Conservation (phyloP, 2,888 invertebrate genomes). For the Seira musarum region DNA sequence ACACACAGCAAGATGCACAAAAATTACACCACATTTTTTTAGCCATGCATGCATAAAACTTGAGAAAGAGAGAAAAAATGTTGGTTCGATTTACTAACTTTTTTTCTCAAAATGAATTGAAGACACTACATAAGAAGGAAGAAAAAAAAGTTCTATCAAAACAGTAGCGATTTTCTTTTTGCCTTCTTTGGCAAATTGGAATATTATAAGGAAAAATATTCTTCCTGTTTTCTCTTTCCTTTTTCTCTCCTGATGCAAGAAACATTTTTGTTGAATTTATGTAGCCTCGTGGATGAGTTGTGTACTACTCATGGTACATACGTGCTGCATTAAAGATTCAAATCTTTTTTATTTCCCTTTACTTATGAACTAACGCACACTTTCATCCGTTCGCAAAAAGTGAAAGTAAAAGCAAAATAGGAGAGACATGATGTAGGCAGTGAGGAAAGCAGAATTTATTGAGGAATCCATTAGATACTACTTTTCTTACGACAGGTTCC, state of each 20-base stretch:
- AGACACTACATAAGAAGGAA: too few species aligned
- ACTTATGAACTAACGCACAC: too few species aligned
- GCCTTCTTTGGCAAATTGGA: constrained; percentile 29
- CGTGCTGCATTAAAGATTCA: too few species aligned
- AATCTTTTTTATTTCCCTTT: too few species aligned
- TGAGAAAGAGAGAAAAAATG: background rate
- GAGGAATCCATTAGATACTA: constrained; percentile 51
- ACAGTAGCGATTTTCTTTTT: background rate
- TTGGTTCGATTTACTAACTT: constrained; percentile 10
- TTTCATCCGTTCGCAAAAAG: background rate
- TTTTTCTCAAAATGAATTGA: too few species aligned
- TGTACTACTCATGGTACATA: background rate
- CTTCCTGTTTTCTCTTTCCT: constrained; percentile 42
- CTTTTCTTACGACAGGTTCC: constrained; percentile 44
- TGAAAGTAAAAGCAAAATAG: constrained; percentile 17
- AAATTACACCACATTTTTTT: too few species aligned
- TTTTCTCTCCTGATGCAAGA: constrained; percentile 27
- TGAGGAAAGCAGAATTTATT: constrained; percentile 16
- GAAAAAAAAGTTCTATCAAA: too few species aligned
- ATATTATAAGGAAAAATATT: constrained; percentile 47
- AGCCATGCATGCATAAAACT: too few species aligned
- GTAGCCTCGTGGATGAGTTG: constrained; percentile 24
- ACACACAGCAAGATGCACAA: too few species aligned
- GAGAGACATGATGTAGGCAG: background rate
- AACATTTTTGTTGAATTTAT: constrained; percentile 43